These are phyloP conservation scores for Idaea biselata DNA, from an alignment of 2,888 invertebrate genomes.

Conservation along the genomic window DNA sequence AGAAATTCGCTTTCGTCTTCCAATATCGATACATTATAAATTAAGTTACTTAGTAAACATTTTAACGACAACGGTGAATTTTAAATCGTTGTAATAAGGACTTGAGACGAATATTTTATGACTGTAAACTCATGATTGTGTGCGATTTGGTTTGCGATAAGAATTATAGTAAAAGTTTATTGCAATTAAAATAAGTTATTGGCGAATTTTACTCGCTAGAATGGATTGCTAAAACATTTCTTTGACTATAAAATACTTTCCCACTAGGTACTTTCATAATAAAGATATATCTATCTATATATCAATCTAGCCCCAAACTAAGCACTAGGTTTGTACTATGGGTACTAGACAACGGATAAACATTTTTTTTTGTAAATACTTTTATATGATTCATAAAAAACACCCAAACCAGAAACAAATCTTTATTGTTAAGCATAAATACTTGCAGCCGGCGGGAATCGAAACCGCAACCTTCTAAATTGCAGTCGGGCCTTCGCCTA, in stretches of 20 bases:
- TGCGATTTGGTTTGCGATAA: background rate
- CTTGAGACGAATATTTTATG: background rate
- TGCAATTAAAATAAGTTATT: background rate
- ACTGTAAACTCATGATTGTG: background rate
- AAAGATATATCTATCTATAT: too few species aligned
- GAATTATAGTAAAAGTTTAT: background rate
- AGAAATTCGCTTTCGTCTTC: slow-evolving; percentile 32
- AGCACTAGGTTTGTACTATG: too few species aligned
- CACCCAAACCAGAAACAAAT: too few species aligned
- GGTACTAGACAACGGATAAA: too few species aligned
- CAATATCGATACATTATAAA: slow-evolving; percentile 21
- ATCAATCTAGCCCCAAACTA: too few species aligned
- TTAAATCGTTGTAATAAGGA: background rate
- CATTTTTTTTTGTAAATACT: too few species aligned
- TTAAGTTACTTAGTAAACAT: background rate
- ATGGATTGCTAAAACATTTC: background rate
- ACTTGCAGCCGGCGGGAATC: too few species aligned
- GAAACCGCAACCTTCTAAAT: too few species aligned
- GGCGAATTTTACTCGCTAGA: background rate
- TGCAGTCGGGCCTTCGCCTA: too few species aligned
- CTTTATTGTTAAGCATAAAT: too few species aligned
- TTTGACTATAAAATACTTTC: background rate
- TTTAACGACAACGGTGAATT: background rate
- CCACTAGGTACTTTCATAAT: too few species aligned
- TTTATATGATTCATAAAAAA: too few species aligned